Conservation (phyloP, 2,113 vertebrate genomes). For the Anhinga rufa region DNA sequence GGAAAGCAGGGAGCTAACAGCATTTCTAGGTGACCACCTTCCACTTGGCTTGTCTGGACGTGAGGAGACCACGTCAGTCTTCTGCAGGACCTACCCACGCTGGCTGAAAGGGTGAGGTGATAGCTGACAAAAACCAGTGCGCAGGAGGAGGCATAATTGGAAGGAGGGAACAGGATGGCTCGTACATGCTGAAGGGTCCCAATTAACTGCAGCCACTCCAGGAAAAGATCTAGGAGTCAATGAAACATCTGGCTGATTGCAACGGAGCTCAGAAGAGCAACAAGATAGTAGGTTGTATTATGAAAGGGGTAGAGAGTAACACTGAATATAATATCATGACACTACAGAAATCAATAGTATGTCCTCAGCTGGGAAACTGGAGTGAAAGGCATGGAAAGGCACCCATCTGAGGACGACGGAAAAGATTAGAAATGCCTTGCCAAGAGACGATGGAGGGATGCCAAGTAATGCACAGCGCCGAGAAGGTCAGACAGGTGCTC, state of each 20-base stretch:
- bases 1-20: not conserved
- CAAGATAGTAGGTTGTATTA: not conserved
- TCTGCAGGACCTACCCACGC: not conserved
- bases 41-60: not conserved
- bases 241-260: conserved; percentile 67
- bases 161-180: conserved; percentile 32
- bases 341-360: conserved; percentile 24
- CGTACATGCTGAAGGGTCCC: not conserved
- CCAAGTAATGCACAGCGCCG: not conserved
- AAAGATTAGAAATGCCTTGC: not conserved
- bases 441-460: conserved; percentile 49
- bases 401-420: conserved; percentile 9
- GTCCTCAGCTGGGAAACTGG: conserved; percentile 28
- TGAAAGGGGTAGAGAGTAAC: conserved; percentile 9
- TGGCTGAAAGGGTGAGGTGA: not conserved
- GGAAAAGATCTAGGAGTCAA: conserved; percentile 40
- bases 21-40: not conserved
- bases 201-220: conserved; percentile 37
- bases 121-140: not conserved
- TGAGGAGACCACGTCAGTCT: not conserved
- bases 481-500: conserved; percentile 57
- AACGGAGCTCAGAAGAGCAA: conserved; percentile 8
- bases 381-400: conserved; percentile 23
- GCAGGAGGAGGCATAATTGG: not conserved
- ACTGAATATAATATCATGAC: not conserved